Evolutionary conservation across 2,888 invertebrate genomes (phyloP), one percentile per base, ranked within the genome.

Genomic region (Drosophila mulleri): DNA sequence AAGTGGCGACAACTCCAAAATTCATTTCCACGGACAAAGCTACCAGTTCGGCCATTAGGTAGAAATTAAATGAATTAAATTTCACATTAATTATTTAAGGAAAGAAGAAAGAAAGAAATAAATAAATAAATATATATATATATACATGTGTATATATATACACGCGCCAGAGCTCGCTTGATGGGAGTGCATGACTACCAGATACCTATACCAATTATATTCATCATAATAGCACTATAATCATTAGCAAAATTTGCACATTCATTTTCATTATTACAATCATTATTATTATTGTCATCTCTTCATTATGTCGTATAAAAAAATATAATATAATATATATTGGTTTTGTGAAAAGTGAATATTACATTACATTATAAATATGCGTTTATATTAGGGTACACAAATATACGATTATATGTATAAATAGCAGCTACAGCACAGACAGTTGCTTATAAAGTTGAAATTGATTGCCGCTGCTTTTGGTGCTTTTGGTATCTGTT

Each of bases 61-160:
- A 53, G 82, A 84, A 78, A 87, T 84, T 84, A 84, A 83, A 76
- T 72, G 60, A 87, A 87, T 80, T 84, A 84, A 84, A 75, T 80
- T 82, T 82, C 87, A 80, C 84, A 83, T 84, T 80, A 82, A 84
- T 83, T 80, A 80, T 82, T 48, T 54, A 64, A 67, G 71, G 52
- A 70, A 60, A 65, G 72, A 60, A 70, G 12, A 63, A 48, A n/a
- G 18, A 47, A n/a, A 45, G 8, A 6, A 26, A 7, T 1, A 1
- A 26, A 5, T 6, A 26, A n/a, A 4, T 32, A 7, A 35, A 56
- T 14, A 54, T 39, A 5, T 29, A 26, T 41, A 32, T n/a, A n/a
- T n/a, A n/a, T n/a, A n/a, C n/a, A n/a, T n/a, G n/a, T n/a, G n/a
- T n/a, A n/a, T n/a, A n/a, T n/a, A n/a, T n/a, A n/a, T n/a, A n/a